Base-by-base conservation (phyloP, 2,113 vertebrate genomes). In the Channa maculata region DNA sequence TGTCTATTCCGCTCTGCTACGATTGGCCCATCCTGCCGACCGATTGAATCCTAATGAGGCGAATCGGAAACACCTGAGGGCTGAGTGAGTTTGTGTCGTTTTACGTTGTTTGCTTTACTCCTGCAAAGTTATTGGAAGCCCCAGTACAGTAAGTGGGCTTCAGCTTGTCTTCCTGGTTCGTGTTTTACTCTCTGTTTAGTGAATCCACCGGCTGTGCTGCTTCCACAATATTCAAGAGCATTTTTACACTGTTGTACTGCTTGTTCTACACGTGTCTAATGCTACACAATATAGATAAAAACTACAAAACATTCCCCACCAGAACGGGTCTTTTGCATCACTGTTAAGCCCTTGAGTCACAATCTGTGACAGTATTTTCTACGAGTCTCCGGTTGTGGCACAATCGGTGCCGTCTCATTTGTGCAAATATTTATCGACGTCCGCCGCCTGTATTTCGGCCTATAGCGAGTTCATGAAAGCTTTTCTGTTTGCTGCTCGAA, bases 391-490 rank as follows among this genome's bases (percentile, higher is more conserved):
- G 2, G 39, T 70, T 8, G 43, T 65, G 36, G 51, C 43, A 11
- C 5, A 63, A 58, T 52, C 34, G 33, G n/a, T 3, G 43, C 9
- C 34, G 9, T 4, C n/a, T 60, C 6, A 24, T 77, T 11, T 58
- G 33, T 71, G 45, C 38, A 64, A 48, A 60, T 51, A 52, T 71
- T 67, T 75, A 58, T 46, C 39, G 45, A 6, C n/a, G 12, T 41
- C 52, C 39, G 6, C 43, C 11, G 38, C 41, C 65, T 41, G 70
- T n/a, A 33, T 24, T 34, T 52, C 6, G 1, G 46, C 66, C 60
- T 39, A 10, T 14, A 66, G 43, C 55, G 3, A 59, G 48, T 55
- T 63, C 36, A 37, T 64, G 36, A 71, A 60, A 67, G 48, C 44
- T 49, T 37, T 45, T 33, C 13, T 33, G 5, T 65, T 57, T 13